Evolutionary conservation across 2,888 invertebrate species (phyloP), one percentile per base, ranked within the genome.

Genomic region (Drosophila sordidula): DNA sequence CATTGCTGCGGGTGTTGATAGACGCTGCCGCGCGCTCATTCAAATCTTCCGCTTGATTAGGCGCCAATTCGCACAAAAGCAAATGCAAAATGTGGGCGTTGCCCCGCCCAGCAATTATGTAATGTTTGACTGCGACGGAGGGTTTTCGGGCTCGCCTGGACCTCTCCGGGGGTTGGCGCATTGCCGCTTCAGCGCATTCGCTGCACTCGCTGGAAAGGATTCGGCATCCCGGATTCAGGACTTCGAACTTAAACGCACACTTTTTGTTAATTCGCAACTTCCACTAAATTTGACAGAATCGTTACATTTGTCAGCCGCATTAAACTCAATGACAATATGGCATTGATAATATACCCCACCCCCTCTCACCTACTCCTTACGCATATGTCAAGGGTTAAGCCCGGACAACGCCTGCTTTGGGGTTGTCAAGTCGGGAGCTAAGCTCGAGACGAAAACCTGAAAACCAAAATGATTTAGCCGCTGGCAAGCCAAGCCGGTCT

Each of bases 21-120:
- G 44, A 44, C 52, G 69, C 58, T 4, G 32, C 32, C 45, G 47
- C 45, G 55, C 70, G 76, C 65, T 75, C 79, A 85, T 89, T 88
- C 87, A 89, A 88, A 89, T 89, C 88, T 88, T 88, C 87, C 89
- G 70, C 85, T 78, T 88, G 88, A 88, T 89, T 88, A 87, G 89
- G 77, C 79, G 79, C 85, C 87, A 86, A 88, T 87, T 83, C 77
- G 87, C 77, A 85, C 77, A 82, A 71, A 69, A 70, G 69, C 47
- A 44, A 46, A 61, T 66, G 44, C 73, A 59, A 66, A 78, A 72
- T 76, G 78, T 81, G 89, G 87, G 83, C 85, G 87, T 76, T 51
- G 71, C 78, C 57, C 68, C 74, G 78, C 81, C 75, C 76, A 62
- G 63, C 78, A 85, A 83, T 86, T 80, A 74, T 73, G 74, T 75